Base-by-base conservation (phyloP, 2,888 invertebrate species). In the Agonopterix heracliana region DNA sequence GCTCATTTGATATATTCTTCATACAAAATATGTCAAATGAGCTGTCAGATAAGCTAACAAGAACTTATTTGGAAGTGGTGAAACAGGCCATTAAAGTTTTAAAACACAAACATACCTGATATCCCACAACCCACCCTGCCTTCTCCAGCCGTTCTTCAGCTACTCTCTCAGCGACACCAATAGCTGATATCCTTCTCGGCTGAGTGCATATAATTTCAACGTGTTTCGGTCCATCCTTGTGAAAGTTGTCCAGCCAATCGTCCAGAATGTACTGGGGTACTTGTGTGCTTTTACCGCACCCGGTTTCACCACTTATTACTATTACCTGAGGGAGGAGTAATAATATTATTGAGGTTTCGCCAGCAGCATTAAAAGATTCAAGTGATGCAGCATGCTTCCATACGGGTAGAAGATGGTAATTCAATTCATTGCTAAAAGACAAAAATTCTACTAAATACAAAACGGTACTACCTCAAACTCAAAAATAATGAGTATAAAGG, bases 221-320 rank as follows among this genome's bases (percentile, higher is more conserved):
- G 53, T 95, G 94, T 9, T 90, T 82, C 9, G 89, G 80, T 0
- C 83, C 87, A 8, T 75, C 74, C 9, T 87, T 83, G 9, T 89
- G 78, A 54, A 84, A 85, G 55, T 92, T 92, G 1, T 89, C 79
- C 46, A 97, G 79, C 93, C 96, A 96, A 53, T 96, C 92, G 70
- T 98, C 98, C 34, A 98, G 75, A 44, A 98, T 92, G 78, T 95
- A 97, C 78, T 98, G 98, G 0, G 98, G 97, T n/a, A 98, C 93
- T 91, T 98, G 94, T 0, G 94, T 94, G 68, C 93, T 94, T 77
- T 95, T 95, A 45, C 95, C 95, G 63, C 95, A 95, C 0, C 95
- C 96, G 1, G 96, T 96, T 73, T 95, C 95, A 2, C 96, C 96
- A 44, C 94, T 94, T 58, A 96, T 93, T 0, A 96, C 94, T 12